Percentiles rank a stretch among this genome's conserved stretches.
These are phyloP conservation scores for Enteromius radiatus DNA, from an alignment of 2,797 vertebrate genomes.

Conservation along the genomic window DNA sequence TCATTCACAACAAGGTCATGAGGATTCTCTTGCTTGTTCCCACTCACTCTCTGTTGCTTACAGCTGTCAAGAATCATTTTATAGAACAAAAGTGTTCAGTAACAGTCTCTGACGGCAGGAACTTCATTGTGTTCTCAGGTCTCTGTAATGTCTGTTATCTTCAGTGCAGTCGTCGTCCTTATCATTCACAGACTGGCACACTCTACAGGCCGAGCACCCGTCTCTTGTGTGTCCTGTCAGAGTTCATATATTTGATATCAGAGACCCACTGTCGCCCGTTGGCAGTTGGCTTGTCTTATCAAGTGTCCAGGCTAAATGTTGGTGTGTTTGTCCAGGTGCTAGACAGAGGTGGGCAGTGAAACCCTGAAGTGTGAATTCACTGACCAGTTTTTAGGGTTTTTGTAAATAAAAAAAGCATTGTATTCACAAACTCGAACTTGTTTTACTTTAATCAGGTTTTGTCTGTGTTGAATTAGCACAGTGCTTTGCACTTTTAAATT, in stretches of 20 bases:
- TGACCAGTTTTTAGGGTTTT: neutral
- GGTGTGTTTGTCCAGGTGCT: slow-evolving; percentile 9
- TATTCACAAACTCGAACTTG: neutral
- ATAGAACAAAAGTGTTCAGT: neutral
- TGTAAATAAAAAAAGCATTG: neutral
- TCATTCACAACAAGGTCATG: neutral
- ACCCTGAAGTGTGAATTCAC: neutral
- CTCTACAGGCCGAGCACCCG: neutral
- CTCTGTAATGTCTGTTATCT: slow-evolving; percentile 33
- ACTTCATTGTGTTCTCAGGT: slow-evolving; percentile 23
- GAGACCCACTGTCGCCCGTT: neutral
- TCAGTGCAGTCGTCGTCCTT: neutral
- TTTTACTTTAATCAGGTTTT: neutral
- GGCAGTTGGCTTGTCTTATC: neutral
- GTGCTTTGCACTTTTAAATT: neutral
- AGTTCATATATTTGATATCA: slow-evolving; percentile 25
- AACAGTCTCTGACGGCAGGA: neutral
- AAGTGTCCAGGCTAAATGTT: slow-evolving; percentile 3
- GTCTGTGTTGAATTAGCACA: neutral
- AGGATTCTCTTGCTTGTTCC: neutral
- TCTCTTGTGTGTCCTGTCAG: neutral
- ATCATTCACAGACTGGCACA: neutral
- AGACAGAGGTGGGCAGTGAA: neutral
- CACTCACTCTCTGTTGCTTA: neutral
- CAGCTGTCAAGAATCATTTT: neutral